A percentile compares a stretch with the other conserved stretches of the same genome.
Evolutionary conservation across 2,113 vertebrate genomes (phyloP).

Genomic region (Notothenia coriiceps): DNA sequence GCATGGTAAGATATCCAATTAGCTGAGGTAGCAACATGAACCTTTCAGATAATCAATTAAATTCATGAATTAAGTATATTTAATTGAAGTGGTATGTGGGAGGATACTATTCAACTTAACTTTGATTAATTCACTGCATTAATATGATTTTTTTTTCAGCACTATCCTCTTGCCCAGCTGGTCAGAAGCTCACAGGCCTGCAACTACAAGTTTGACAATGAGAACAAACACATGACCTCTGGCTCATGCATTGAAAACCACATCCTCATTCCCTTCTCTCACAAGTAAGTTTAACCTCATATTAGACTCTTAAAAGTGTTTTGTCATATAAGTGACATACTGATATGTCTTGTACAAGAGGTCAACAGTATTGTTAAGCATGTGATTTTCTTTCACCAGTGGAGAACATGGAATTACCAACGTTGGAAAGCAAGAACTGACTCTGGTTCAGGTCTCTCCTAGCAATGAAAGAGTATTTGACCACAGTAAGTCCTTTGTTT

Average conservation of each 20-base stretch:
- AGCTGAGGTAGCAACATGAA: too few species aligned
- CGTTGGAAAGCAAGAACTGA: constrained; percentile 89
- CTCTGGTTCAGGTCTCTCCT: constrained; percentile 84
- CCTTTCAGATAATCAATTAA: not conserved
- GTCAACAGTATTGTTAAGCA: not conserved
- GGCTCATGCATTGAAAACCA: constrained; percentile 91
- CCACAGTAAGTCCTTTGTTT: constrained; percentile 78
- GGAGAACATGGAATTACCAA: constrained; percentile 86
- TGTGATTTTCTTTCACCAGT: constrained; percentile 72
- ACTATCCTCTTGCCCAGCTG: constrained; percentile 85
- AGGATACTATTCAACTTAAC: too few species aligned
- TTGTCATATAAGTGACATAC: too few species aligned
- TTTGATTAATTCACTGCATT: too few species aligned
- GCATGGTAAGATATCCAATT: constrained; percentile 83
- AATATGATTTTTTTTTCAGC: constrained; percentile 72
- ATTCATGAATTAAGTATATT: not conserved
- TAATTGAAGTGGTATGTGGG: too few species aligned
- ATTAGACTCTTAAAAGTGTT: not conserved
- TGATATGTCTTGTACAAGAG: not conserved
- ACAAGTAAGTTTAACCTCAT: constrained; percentile 84
- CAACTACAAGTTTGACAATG: constrained; percentile 90
- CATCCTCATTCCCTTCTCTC: constrained; percentile 89
- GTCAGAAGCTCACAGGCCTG: constrained; percentile 91
- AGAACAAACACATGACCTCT: constrained; percentile 86
- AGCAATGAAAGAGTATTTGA: constrained; percentile 90